phyloP scores from a whole-genome alignment of 2,888 invertebrate species.

The Osedax fenrisi region DNA sequence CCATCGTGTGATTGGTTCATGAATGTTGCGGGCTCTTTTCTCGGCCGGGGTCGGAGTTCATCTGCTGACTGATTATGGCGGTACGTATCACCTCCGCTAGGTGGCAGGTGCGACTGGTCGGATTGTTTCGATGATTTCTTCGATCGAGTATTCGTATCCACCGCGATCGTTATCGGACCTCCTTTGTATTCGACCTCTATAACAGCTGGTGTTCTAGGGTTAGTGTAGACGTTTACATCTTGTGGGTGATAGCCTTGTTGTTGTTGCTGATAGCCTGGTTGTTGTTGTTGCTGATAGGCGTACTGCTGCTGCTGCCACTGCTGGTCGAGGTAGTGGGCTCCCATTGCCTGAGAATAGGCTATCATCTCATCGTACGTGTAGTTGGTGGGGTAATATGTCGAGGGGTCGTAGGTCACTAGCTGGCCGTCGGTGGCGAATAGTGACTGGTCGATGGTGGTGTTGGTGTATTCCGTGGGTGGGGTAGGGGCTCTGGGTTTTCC shows the following conservation, averaged over 20 bases:
- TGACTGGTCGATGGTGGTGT: neutral
- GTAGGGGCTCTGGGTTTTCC: neutral
- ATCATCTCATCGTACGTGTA: neutral
- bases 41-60: too few species aligned
- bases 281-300: neutral
- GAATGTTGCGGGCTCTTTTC: neutral
- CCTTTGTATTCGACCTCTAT: conserved; percentile 37
- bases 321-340: neutral
- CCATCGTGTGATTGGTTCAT: neutral
- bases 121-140: neutral
- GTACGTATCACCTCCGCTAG: neutral
- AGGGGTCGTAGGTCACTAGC: neutral
- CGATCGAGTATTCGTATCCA: conserved; percentile 31
- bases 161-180: conserved; percentile 37
- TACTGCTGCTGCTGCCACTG: conserved; percentile 17
- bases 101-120: neutral
- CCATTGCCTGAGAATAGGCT: neutral
- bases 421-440: neutral
- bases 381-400: neutral
- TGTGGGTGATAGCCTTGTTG: neutral
- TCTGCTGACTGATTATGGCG: neutral
- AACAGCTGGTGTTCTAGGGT: conserved; percentile 35
- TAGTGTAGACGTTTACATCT: conserved; percentile 31
- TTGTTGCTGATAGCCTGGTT: neutral
- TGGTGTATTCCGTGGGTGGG: neutral